Evolutionary conservation across 2,113 vertebrate species (phyloP), one percentile per base, ranked within the genome.

Genomic region (Clarias gariepinus): DNA sequence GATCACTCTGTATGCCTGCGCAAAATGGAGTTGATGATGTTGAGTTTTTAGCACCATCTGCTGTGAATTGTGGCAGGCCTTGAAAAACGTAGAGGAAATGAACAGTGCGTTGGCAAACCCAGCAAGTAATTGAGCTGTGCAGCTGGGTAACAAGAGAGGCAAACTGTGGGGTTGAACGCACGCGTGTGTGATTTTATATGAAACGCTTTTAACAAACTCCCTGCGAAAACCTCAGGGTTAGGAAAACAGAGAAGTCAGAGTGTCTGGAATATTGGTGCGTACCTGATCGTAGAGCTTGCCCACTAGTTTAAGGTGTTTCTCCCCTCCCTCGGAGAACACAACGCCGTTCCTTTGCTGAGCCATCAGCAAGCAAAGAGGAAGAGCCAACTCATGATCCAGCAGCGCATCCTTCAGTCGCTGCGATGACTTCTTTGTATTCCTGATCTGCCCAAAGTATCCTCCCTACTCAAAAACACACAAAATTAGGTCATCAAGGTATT

Each of bases 401-500:
- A 99, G 95, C 0, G 95, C 96, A 82, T 99, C 98, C 92, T 99
- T 99, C 91, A 99, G 92, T 53, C 98, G 96, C 91, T 99, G 98
- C 60, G 98, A 99, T 0, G 98, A 99, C 87, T 99, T 99, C 93
- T 99, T 99, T 15, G 98, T 99, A 94, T 99, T 99, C 90, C 98
- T 95, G 89, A 99, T 99, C 91, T 99, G 98, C 30, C 98, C 98
- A 66, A 99, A 99, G 93, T 99, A 99, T 74, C 98, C 98, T 28
- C 98, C 98, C 98, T 99, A n/a, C 19, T 82, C 0, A 88, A 47
- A 85, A 13, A 81, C 13, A 84, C 58, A 69, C 47, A 7, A 47
- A 6, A 47, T 47, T 47, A 47, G 47, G 47, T 71, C 3, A 10
- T 21, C 12, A 23, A 58, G 28, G 21, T 71, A 19, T 30, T 15